A percentile compares a stretch with the other conserved stretches of the same genome.
phyloP scores from a whole-genome alignment of 2,888 invertebrate species.

The Drosophila birchii region DNA sequence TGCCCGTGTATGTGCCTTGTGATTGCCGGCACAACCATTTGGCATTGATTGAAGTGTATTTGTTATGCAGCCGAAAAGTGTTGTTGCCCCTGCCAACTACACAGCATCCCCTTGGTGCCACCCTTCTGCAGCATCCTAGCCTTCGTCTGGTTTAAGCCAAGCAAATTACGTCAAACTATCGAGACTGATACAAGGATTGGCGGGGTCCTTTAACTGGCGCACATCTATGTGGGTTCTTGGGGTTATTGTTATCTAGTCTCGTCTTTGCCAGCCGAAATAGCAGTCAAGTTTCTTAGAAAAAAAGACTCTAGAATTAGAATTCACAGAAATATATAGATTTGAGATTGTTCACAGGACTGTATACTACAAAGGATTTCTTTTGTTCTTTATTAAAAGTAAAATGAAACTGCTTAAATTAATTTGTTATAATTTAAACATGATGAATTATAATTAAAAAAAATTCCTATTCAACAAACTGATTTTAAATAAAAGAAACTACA shows the following conservation, averaged over 20 bases:
- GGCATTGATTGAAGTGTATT: slow-evolving; percentile 80
- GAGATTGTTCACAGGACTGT: too few relatives aligned
- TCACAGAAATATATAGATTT: too few relatives aligned
- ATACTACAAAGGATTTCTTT: too few relatives aligned
- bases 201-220: slow-evolving; percentile 48
- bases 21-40: slow-evolving; percentile 74
- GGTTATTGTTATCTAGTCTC: slow-evolving; percentile 16
- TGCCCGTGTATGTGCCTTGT: slow-evolving; percentile 34
- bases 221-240: neutral
- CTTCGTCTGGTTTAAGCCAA: slow-evolving; percentile 25
- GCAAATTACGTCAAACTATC: slow-evolving; percentile 68
- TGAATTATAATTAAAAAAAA: too few relatives aligned
- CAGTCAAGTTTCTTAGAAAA: neutral
- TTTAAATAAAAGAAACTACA: too few relatives aligned
- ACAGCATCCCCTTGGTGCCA: neutral
- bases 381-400: too few relatives aligned
- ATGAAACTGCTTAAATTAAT: too few relatives aligned
- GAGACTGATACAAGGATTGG: slow-evolving; percentile 49
- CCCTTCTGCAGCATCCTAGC: neutral
- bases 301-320: neutral
- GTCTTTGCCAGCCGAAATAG: slow-evolving; percentile 5
- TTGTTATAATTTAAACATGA: too few relatives aligned
- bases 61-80: slow-evolving; percentile 72
- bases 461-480: too few relatives aligned
- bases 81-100: slow-evolving; percentile 45